Conservation (phyloP, 2,888 invertebrate species). For the Gonocerus acuteangulatus region DNA sequence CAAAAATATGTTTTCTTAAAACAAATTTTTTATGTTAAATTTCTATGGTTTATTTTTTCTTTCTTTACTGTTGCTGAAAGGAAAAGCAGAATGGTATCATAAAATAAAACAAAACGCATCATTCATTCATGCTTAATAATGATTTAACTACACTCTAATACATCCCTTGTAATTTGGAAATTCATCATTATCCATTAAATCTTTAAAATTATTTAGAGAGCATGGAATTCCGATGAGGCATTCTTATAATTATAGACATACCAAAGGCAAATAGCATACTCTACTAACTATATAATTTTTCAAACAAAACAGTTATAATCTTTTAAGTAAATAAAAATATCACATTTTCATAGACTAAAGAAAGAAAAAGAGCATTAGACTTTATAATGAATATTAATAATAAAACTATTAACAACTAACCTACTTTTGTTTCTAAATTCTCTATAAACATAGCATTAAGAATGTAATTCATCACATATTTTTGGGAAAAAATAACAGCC, state of each 20-base stretch:
- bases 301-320: slow-evolving; percentile 10
- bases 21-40: too few species aligned
- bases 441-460: slow-evolving; percentile 10
- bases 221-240: slow-evolving; percentile 8
- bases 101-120: too few species aligned
- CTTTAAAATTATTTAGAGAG: too few species aligned
- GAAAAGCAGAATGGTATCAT: too few species aligned
- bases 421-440: slow-evolving; percentile 7
- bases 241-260: slow-evolving; percentile 3
- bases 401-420: slow-evolving; percentile 7
- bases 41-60: too few species aligned
- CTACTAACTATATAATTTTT: neutral
- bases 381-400: neutral
- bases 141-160: too few species aligned
- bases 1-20: too few species aligned
- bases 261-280: slow-evolving; percentile 5
- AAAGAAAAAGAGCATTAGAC: slow-evolving; percentile 9
- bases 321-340: neutral
- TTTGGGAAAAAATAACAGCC: neutral
- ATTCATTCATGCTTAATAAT: too few species aligned
- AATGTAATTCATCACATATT: slow-evolving; percentile 3
- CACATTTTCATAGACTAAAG: slow-evolving; percentile 1
- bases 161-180: too few species aligned
- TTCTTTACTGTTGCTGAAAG: too few species aligned
- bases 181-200: too few species aligned